phyloP scores from a whole-genome alignment of 2,797 vertebrate species.

The Petrocephalus schoutedeni region DNA sequence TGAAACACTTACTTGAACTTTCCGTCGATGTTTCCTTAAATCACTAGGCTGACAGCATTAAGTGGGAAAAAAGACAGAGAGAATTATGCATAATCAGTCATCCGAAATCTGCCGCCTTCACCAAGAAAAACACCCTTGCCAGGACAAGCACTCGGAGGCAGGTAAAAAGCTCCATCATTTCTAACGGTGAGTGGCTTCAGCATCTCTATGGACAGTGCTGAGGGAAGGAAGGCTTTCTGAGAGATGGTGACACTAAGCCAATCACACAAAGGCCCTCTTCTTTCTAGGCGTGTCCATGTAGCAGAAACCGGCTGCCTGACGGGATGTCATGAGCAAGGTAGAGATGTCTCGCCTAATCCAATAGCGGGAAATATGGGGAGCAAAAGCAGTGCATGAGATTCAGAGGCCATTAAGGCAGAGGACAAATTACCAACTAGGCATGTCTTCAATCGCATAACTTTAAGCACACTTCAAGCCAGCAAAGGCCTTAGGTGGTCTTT shows the following conservation, averaged over 20 bases:
- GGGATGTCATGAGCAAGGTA: not conserved
- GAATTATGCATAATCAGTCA: slow-evolving; percentile 42
- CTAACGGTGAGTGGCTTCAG: not conserved
- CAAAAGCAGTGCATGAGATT: not conserved
- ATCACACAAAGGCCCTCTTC: not conserved
- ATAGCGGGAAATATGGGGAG: not conserved
- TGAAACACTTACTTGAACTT: slow-evolving; percentile 79
- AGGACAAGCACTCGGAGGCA: not conserved
- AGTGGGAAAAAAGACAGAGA: slow-evolving; percentile 45
- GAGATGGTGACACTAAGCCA: not conserved
- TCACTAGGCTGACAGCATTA: slow-evolving; percentile 80
- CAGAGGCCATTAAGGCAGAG: not conserved
- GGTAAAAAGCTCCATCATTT: not conserved
- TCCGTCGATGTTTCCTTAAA: slow-evolving; percentile 91
- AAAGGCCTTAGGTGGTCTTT: no score
- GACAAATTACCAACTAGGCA: no score
- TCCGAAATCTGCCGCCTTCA: not conserved
- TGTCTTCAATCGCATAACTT: no score
- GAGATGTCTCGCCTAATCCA: not conserved
- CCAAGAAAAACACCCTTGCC: not conserved
- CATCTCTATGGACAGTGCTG: not conserved
- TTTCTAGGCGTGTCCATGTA: not conserved
- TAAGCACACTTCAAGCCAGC: no score
- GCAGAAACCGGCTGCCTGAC: not conserved
- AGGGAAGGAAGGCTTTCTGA: not conserved